These are phyloP conservation scores for Orientallactaga sibirica DNA, from an alignment of 2,797 vertebrate species.

Conservation along the genomic window DNA sequence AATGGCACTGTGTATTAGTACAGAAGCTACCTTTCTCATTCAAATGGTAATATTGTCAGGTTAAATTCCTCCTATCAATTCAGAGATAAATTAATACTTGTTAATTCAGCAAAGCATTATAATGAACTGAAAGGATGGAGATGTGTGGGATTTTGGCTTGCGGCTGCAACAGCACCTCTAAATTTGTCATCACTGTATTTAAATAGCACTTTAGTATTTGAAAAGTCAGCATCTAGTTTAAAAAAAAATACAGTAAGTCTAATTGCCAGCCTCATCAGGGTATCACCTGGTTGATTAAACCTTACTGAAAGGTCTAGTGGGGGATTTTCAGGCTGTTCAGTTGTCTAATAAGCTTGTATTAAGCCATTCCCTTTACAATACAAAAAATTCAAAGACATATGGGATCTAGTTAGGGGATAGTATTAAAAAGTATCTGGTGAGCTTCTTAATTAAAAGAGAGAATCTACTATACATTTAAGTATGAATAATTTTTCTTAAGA, in stretches of 20 bases:
- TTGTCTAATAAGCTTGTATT: slow-evolving; percentile 78
- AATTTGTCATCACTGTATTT: slow-evolving; percentile 58
- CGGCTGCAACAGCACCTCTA: neutral
- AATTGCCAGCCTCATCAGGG: slow-evolving; percentile 75
- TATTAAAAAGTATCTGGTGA: slow-evolving; percentile 74
- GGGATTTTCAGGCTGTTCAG: slow-evolving; percentile 67
- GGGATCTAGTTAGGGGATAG: slow-evolving; percentile 73
- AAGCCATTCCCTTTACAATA: slow-evolving; percentile 69
- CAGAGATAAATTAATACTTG: slow-evolving; percentile 43
- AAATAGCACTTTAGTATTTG: slow-evolving; percentile 65
- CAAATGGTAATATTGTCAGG: neutral
- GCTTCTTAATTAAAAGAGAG: slow-evolving; percentile 80
- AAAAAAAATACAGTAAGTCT: slow-evolving; percentile 77
- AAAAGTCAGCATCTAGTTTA: slow-evolving; percentile 70
- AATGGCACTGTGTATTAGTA: neutral
- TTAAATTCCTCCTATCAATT: slow-evolving; percentile 25
- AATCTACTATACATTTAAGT: slow-evolving; percentile 64
- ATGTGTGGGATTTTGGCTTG: slow-evolving; percentile 1
- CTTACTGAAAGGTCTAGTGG: slow-evolving; percentile 75
- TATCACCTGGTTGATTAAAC: slow-evolving; percentile 79
- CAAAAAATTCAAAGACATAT: slow-evolving; percentile 68
- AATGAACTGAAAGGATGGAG: neutral
- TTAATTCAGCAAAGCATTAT: slow-evolving; percentile 13
- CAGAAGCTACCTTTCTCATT: neutral
- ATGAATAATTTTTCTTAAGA: slow-evolving; percentile 56